phyloP scores from a whole-genome alignment of 2,888 invertebrate genomes.

The Mechanitis messenoides region DNA sequence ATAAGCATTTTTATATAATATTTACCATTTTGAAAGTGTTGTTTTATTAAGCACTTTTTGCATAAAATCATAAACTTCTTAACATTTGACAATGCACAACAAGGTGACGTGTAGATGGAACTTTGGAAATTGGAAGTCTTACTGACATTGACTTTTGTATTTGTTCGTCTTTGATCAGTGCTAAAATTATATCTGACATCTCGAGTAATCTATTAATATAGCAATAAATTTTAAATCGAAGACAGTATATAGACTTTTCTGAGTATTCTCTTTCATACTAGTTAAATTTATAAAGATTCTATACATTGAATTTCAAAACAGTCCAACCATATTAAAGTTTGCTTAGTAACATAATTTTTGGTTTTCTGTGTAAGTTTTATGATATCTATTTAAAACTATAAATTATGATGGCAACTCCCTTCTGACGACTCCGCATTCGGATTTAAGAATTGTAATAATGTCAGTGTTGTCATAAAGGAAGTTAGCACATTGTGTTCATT shows the following conservation, averaged over 20 bases:
- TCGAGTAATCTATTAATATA: too few relatives aligned
- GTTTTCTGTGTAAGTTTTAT: too few relatives aligned
- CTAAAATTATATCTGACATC: too few relatives aligned
- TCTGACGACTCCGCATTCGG: not conserved
- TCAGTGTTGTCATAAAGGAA: conserved; percentile 51
- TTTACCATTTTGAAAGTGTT: conserved; percentile 53
- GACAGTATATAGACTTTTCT: too few relatives aligned
- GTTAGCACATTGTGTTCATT: conserved; percentile 45
- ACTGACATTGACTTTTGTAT: not conserved
- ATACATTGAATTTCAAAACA: too few relatives aligned
- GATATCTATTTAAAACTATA: not conserved
- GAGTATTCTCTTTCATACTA: too few relatives aligned
- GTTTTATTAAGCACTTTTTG: conserved; percentile 11
- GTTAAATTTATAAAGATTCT: too few relatives aligned
- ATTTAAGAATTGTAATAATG: conserved; percentile 27
- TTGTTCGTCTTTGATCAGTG: too few relatives aligned
- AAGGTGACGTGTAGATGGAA: conserved; percentile 55
- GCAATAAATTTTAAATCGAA: too few relatives aligned
- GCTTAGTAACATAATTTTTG: too few relatives aligned
- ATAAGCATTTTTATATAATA: not conserved
- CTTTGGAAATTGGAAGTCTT: not conserved
- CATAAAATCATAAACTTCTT: conserved; percentile 9
- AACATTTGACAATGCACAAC: conserved; percentile 41
- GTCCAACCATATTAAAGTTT: too few relatives aligned
- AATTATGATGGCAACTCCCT: not conserved